Percentiles rank a stretch among this genome's conserved stretches.
Conservation (phyloP, 2,888 invertebrate genomes). For the Heliconius ismenius region DNA sequence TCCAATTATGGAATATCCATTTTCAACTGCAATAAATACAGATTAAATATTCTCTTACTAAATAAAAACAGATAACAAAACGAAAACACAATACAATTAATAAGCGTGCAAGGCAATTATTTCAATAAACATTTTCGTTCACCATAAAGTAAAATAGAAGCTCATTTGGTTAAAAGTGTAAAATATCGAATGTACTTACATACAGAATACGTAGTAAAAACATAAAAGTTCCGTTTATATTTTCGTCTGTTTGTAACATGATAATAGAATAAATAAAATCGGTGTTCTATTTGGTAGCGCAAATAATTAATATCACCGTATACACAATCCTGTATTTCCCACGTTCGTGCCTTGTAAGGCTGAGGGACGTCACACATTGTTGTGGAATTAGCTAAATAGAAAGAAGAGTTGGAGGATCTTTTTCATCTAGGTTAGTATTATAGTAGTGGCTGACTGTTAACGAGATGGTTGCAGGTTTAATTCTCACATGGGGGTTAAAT, state of each 20-base stretch:
- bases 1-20: not conserved
- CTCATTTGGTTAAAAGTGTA: constrained; percentile 16
- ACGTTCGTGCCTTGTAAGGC: constrained; percentile 43
- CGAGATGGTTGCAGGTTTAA: no score
- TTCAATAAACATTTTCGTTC: not conserved
- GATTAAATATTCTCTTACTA: not conserved
- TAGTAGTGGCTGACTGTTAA: no score
- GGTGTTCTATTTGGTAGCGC: constrained; percentile 43
- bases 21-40: not conserved
- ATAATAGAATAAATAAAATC: constrained; percentile 44
- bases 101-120: not conserved
- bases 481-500: no score
- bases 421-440: no score
- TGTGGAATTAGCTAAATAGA: constrained; percentile 12
- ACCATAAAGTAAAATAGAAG: not conserved
- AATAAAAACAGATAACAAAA: not conserved
- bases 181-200: constrained; percentile 19
- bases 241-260: constrained; percentile 29
- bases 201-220: not conserved
- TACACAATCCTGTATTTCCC: constrained; percentile 44
- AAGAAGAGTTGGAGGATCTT: no score
- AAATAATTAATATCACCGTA: constrained; percentile 46
- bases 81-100: not conserved
- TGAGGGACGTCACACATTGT: constrained; percentile 35
- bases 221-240: constrained; percentile 21